A percentile compares a stretch with the other conserved stretches of the same genome.
These are phyloP conservation scores for Halcyon smyrnensis DNA, from an alignment of 2,797 vertebrate genomes.

Conservation along the genomic window DNA sequence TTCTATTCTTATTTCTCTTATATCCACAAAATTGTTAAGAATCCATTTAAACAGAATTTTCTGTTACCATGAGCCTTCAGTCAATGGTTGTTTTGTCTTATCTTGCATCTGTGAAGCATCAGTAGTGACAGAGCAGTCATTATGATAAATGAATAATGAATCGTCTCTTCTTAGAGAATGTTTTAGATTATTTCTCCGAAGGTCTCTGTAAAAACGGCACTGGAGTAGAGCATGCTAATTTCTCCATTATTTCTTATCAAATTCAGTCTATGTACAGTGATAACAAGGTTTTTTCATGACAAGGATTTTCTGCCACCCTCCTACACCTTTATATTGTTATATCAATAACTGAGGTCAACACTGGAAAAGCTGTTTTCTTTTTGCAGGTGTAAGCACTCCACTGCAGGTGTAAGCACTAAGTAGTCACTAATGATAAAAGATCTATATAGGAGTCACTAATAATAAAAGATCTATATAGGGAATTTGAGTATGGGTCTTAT, in stretches of 20 bases:
- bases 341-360: not conserved
- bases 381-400: not conserved
- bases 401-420: no score
- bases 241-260: not conserved
- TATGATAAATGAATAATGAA: not conserved
- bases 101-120: not conserved
- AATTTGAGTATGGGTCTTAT: not conserved
- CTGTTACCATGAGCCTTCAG: not conserved
- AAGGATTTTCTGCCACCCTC: not conserved
- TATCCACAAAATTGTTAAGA: not conserved
- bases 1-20: not conserved
- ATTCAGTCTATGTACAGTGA: not conserved
- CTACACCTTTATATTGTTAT: not conserved
- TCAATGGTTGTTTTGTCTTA: not conserved
- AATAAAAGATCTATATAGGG: not conserved
- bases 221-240: not conserved
- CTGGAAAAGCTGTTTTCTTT: not conserved
- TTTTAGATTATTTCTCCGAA: conserved; percentile 5
- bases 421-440: not conserved
- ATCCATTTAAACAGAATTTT: not conserved
- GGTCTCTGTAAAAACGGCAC: not conserved
- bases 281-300: not conserved
- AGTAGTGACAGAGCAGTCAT: not conserved
- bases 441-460: not conserved
- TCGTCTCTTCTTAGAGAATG: not conserved